These are phyloP conservation scores for Ptychodera flava DNA, from an alignment of 35 echinoderm and acorn worm genomes.

Conservation along the genomic window DNA sequence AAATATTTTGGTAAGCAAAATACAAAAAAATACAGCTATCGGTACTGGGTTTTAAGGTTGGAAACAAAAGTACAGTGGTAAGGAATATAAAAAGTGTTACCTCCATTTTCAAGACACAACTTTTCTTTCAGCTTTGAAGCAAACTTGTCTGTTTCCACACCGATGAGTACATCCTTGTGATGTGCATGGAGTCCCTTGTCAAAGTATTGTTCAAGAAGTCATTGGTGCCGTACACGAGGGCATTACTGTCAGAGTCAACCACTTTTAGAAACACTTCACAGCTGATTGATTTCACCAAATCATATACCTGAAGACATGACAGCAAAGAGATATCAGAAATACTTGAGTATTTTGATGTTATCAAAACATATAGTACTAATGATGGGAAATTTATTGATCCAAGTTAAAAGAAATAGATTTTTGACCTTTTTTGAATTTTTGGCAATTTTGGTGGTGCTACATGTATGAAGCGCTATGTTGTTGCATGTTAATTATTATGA, in stretches of 20 bases:
- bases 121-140: neutral
- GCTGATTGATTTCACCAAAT: neutral
- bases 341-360: too few relatives aligned
- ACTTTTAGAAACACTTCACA: neutral
- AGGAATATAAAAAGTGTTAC: neutral
- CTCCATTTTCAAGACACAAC: neutral
- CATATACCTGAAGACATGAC: neutral
- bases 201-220: neutral
- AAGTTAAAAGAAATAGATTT: too few relatives aligned
- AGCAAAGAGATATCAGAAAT: neutral
- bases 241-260: neutral
- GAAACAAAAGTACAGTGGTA: neutral
- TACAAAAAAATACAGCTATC: too few relatives aligned
- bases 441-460: too few relatives aligned
- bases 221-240: neutral
- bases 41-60: neutral
- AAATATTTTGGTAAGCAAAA: too few relatives aligned
- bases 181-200: neutral
- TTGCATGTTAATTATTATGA: too few relatives aligned
- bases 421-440: too few relatives aligned
- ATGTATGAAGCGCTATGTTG: too few relatives aligned
- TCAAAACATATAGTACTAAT: too few relatives aligned
- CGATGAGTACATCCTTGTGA: neutral
- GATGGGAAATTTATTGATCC: too few relatives aligned
- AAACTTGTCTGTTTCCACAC: neutral